Evolutionary conservation across 2,888 invertebrate species (phyloP), one percentile per base, ranked within the genome.

Genomic region (Drosophila maculinotata): DNA sequence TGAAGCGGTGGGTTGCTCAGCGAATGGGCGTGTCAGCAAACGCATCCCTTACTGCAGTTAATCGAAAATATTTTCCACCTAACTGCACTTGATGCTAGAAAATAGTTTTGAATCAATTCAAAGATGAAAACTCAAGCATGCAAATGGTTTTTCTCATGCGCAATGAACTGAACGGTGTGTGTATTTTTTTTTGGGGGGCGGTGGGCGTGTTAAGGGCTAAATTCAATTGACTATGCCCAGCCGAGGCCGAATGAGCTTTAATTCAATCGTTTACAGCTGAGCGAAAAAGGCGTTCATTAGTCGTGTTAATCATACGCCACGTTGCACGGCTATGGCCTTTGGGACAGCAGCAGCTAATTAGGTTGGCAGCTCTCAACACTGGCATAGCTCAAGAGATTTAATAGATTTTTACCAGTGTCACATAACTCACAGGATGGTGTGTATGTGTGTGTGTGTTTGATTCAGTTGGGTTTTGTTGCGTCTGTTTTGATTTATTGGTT

Each of bases 301-400:
- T 54, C 82, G 82, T 79, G 87, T 81, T 82, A 87, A 83, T 87
- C 82, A 87, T 84, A 83, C 85, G 82, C 85, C 75, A 69, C 69
- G 72, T 72, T 81, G 76, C 69, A 64, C 79, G 58, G 52, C 54
- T 45, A 59, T 64, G 14, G 51, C 39, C 69, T 31, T 49, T 58
- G 48, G 58, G 44, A 57, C 36, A 68, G 41, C 49, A 41, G 56
- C 45, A 45, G 56, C 67, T 71, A 74, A 74, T 76, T 71, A 73
- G 62, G 42, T 63, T 72, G 54, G 12, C 62, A 54, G 35, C 56
- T 12, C 48, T 33, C 41, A 30, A 42, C 9, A 14, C 36, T 38
- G n/a, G n/a, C 25, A 28, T 42, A 35, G 30, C 33, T 68, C 49
- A 52, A 69, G 44, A 56, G 65, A 65, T 49, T 73, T 62, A 64